These are phyloP conservation scores for Eristalis pertinax DNA, from an alignment of 2,888 invertebrate genomes.

Conservation along the genomic window DNA sequence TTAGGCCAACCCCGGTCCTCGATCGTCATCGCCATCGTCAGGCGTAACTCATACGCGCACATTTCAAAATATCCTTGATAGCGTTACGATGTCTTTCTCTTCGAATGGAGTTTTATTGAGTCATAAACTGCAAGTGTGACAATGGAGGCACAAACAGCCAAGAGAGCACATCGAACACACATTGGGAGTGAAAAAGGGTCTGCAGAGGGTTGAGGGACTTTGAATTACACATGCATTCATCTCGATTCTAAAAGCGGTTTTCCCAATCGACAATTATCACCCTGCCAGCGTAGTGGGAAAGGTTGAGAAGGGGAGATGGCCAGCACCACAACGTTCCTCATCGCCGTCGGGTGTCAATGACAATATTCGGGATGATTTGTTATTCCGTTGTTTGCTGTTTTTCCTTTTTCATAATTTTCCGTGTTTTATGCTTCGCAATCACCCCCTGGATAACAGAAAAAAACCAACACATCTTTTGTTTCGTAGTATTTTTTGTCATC, in stretches of 20 bases:
- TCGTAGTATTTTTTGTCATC: slow-evolving; percentile 12
- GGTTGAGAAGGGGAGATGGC: background rate
- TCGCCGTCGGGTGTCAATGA: slow-evolving; percentile 63
- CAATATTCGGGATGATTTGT: slow-evolving; percentile 65
- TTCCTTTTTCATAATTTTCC: slow-evolving; percentile 34
- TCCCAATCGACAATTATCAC: slow-evolving; percentile 68
- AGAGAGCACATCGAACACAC: background rate
- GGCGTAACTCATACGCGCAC: slow-evolving; percentile 50
- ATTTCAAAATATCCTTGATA: slow-evolving; percentile 47
- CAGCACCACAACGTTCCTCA: background rate
- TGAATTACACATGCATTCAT: slow-evolving; percentile 66
- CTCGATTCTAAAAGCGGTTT: slow-evolving; percentile 68
- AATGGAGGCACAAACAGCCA: slow-evolving; percentile 32
- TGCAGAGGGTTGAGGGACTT: slow-evolving; percentile 53
- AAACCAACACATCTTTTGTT: slow-evolving; percentile 37
- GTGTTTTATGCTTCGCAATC: slow-evolving; percentile 22
- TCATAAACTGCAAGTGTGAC: slow-evolving; percentile 71
- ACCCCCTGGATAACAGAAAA: slow-evolving; percentile 33
- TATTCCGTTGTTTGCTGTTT: slow-evolving; percentile 48
- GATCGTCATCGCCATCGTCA: slow-evolving; percentile 41
- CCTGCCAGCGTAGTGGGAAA: slow-evolving; percentile 13
- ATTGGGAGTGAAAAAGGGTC: slow-evolving; percentile 27
- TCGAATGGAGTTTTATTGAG: slow-evolving; percentile 63
- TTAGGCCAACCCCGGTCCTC: slow-evolving; percentile 1
- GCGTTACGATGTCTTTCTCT: slow-evolving; percentile 40